Percentiles rank a stretch among this genome's conserved stretches.
These are phyloP conservation scores for Caranx ignobilis DNA, from an alignment of 2,113 vertebrate genomes.

Conservation along the genomic window DNA sequence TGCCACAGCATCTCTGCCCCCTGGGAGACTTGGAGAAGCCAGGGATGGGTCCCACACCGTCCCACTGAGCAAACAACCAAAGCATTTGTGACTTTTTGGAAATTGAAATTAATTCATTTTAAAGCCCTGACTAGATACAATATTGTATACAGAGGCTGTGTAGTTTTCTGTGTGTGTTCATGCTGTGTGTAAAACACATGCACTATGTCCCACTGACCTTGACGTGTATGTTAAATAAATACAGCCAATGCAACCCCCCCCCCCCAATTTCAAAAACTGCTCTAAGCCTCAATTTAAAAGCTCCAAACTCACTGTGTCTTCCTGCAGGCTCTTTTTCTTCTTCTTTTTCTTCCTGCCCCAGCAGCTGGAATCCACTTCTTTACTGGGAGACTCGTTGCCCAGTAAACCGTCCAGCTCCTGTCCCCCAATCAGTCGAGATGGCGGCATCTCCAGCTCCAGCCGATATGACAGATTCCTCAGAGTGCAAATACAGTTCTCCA, in stretches of 20 bases:
- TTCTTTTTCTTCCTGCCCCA: conserved; percentile 99
- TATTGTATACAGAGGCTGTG: neutral
- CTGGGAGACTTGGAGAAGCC: conserved; percentile 95
- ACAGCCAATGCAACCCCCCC: neutral
- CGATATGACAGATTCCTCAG: conserved; percentile 97
- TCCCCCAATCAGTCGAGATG: conserved; percentile 88
- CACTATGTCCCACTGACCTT: neutral
- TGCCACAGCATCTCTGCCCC: conserved; percentile 99
- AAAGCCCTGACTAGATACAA: neutral
- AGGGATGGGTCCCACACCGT: conserved; percentile 96
- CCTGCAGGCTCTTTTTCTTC: conserved; percentile 91
- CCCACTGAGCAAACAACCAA: conserved; percentile 88
- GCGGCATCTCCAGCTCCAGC: conserved; percentile 94
- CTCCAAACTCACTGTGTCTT: conserved; percentile 89
- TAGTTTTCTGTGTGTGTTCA: neutral
- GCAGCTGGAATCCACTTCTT: conserved; percentile 93
- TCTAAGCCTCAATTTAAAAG: neutral
- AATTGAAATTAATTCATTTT: neutral
- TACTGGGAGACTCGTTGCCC: conserved; percentile 91
- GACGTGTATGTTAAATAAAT: neutral
- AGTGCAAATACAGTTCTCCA: conserved; percentile 98
- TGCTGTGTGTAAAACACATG: neutral
- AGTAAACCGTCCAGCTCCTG: conserved; percentile 93
- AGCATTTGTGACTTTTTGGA: neutral
- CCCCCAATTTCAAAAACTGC: neutral